Evolutionary conservation across 2,888 invertebrate species (phyloP), one percentile per base, ranked within the genome.

Genomic region (Osedax fenrisi): DNA sequence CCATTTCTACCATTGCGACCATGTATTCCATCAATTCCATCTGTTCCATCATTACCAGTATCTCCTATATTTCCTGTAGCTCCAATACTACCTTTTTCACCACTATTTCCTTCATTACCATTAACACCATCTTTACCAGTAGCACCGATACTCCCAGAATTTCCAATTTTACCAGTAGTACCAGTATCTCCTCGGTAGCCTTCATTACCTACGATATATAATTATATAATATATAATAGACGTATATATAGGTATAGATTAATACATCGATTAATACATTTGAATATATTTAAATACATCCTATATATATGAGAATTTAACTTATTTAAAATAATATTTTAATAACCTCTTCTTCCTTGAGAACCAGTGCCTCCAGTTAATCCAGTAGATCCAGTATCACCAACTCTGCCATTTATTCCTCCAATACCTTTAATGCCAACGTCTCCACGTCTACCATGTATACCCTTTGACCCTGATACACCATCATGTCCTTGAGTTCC

Each of bases 101-200:
- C 75, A 27, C 24, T 13, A 61, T 27, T 27, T 2, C 76, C 76
- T n/a, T n/a, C n/a, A n/a, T n/a, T n/a, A 72, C 25, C 66, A 0
- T 59, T n/a, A 67, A n/a, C n/a, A n/a, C n/a, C n/a, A n/a, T n/a
- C n/a, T n/a, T n/a, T n/a, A n/a, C n/a, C n/a, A n/a, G n/a, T n/a
- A n/a, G n/a, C n/a, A n/a, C n/a, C n/a, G n/a, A n/a, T n/a, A n/a
- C n/a, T n/a, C n/a, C n/a, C n/a, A n/a, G n/a, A n/a, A n/a, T n/a
- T n/a, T n/a, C n/a, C n/a, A n/a, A n/a, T n/a, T n/a, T n/a, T n/a
- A n/a, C 79, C 77, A 25, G 75, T 61, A 25, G 66, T n/a, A 23
- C 76, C 76, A n/a, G 72, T 69, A 13, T 25, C 22, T 5, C 76
- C 76, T 26, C 66, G 73, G 56, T 67, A 56, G 22, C 76, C 76